These are phyloP conservation scores for Orbicella faveolata DNA, from an alignment of 64 coral and sea anemone genomes.

Conservation along the genomic window DNA sequence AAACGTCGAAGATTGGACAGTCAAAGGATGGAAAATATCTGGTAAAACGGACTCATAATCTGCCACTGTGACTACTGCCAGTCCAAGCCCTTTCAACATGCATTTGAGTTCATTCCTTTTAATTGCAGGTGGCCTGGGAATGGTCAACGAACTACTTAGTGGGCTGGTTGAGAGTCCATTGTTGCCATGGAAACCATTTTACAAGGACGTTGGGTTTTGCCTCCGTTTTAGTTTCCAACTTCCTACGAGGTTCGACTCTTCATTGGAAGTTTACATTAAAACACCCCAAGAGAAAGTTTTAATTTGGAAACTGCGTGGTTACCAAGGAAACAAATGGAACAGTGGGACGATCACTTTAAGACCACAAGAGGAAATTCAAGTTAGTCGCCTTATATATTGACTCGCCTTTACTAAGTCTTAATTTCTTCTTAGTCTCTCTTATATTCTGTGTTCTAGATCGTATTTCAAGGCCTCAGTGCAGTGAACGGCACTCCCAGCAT, in stretches of 20 bases:
- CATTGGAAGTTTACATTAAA: slow-evolving; percentile 28
- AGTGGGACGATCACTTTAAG: neutral
- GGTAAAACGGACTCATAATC: neutral
- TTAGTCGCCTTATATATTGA: neutral
- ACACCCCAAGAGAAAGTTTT: neutral
- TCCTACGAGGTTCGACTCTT: neutral
- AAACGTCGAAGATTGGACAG: neutral
- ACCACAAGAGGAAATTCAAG: slow-evolving; percentile 18
- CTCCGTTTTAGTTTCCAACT: slow-evolving; percentile 49
- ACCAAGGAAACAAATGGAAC: slow-evolving; percentile 49
- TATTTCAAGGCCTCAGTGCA: slow-evolving; percentile 8
- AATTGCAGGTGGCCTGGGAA: neutral
- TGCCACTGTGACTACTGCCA: neutral
- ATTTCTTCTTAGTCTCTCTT: no score
- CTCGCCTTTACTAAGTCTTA: neutral
- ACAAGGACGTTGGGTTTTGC: slow-evolving; percentile 48
- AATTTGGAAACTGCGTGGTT: slow-evolving; percentile 56
- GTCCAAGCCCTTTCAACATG: no score
- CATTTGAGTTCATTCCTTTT: neutral
- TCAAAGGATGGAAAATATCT: neutral
- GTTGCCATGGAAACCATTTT: slow-evolving; percentile 55
- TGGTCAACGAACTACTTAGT: slow-evolving; percentile 2
- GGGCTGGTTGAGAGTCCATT: slow-evolving; percentile 28
- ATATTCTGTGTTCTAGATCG: slow-evolving; percentile 13
- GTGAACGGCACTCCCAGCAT: slow-evolving; percentile 21